Base-by-base conservation (phyloP, 2,888 invertebrate genomes). In the Drosophila aldrichi region DNA sequence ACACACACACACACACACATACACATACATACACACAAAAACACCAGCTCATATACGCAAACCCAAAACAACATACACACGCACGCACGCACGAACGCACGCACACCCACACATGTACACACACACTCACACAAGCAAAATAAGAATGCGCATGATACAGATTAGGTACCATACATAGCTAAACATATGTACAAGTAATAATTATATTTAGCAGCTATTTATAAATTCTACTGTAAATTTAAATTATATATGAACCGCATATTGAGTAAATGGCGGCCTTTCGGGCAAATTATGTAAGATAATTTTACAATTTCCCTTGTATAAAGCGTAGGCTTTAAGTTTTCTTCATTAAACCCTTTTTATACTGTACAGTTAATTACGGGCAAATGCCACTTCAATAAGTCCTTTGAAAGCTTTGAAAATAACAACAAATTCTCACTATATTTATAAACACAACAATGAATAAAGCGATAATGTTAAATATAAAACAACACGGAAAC, bases 371-470 rank as follows among this genome's bases (percentile, higher is more conserved):
- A 82, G 66, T 69, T 66, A 70, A 74, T 67, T 56, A 67, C 59
- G 41, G 68, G 73, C 65, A 32, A 44, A 73, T 65, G 82, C 74
- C 58, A 66, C 78, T 69, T 62, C 59, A 69, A 48, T 54, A 66
- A 72, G 72, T 85, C 71, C 70, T 72, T 74, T 68, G 64, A 87
- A 89, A 87, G 84, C 88, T 89, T 89, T 84, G 87, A 89, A 87
- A 79, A 51, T 61, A 77, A 75, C 9, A 77, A 75, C 16, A 63
- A 89, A 84, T 84, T 84, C 89, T 89, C 89, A 84, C 71, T 86
- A 78, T 81, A 84, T 79, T 70, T 56, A 79, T 57, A 66, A 51
- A 86, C 18, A 68, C 49, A 57, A 69, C 32, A 70, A 71, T 70
- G 63, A 70, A 79, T 65, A 60, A 66, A 66, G 41, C 63, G 41